Evolutionary conservation across 1,140 invertebrate species (phyloP).

Genomic region (Danaus melanippus): DNA sequence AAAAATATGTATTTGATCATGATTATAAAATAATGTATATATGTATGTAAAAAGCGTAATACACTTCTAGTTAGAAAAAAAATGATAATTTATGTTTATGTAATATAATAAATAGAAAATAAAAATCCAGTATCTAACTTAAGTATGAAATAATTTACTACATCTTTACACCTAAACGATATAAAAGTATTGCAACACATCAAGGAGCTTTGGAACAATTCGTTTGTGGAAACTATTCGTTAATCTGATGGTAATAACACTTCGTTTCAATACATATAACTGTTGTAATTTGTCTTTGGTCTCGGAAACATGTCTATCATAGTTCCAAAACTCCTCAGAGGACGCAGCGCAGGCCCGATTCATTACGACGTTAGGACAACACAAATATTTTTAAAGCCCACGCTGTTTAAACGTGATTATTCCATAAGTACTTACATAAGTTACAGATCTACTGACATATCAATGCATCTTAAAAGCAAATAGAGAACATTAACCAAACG

Average conservation of each 20-base stretch:
- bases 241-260: constrained; percentile 43
- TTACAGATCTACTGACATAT: constrained; percentile 70
- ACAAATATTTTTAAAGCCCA: constrained; percentile 12
- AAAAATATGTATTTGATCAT: constrained; percentile 64
- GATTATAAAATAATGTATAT: constrained; percentile 66
- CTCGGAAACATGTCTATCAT: constrained; percentile 45
- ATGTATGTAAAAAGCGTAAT: constrained; percentile 67
- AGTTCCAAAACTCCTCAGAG: constrained; percentile 66
- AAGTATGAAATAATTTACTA: constrained; percentile 70
- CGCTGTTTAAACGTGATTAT: constrained; percentile 39
- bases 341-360: constrained; percentile 30
- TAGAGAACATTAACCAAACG: constrained; percentile 59
- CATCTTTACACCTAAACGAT: constrained; percentile 67
- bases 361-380: constrained; percentile 2
- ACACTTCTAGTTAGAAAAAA: constrained; percentile 65
- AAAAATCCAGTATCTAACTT: constrained; percentile 65
- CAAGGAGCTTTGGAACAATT: constrained; percentile 64
- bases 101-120: constrained; percentile 68
- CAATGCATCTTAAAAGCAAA: constrained; percentile 63
- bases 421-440: constrained; percentile 70
- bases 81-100: constrained; percentile 60
- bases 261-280: constrained; percentile 56
- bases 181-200: constrained; percentile 69
- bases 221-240: constrained; percentile 16
- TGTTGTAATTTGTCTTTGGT: constrained; percentile 70